These are phyloP conservation scores for Masticophis lateralis DNA, from an alignment of 2,797 vertebrate genomes.

Conservation along the genomic window DNA sequence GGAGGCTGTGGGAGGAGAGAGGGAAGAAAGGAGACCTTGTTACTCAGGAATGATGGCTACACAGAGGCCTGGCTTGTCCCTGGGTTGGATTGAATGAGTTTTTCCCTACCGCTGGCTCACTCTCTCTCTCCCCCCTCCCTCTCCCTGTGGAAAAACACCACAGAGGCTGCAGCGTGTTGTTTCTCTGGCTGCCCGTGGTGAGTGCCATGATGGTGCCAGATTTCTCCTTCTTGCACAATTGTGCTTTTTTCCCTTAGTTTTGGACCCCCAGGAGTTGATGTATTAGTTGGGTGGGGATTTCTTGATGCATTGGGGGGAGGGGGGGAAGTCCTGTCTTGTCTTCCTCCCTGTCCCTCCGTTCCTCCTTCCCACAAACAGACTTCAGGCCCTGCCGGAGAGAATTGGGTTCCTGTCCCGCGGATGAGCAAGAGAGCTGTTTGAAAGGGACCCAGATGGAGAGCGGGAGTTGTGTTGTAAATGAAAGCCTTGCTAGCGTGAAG, in stretches of 20 bases:
- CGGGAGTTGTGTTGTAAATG: neutral
- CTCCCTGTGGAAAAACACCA: slow-evolving; percentile 45
- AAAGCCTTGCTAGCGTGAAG: too few species aligned
- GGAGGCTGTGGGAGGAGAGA: slow-evolving; percentile 70
- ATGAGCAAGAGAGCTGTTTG: neutral
- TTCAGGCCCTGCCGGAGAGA: neutral
- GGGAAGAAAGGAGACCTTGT: slow-evolving; percentile 52
- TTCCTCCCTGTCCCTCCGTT: neutral
- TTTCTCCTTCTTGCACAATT: neutral
- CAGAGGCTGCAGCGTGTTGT: slow-evolving; percentile 5
- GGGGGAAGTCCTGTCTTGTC: neutral
- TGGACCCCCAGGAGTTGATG: neutral
- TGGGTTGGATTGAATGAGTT: neutral
- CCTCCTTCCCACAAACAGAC: neutral
- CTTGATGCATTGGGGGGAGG: neutral
- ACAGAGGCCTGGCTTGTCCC: slow-evolving; percentile 50
- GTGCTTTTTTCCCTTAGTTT: slow-evolving; percentile 7
- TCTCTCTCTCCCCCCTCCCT: neutral
- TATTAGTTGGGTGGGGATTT: neutral
- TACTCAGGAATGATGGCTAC: slow-evolving; percentile 27
- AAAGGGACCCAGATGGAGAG: neutral
- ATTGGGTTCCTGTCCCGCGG: neutral
- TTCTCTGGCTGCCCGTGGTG: neutral
- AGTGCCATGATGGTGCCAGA: neutral
- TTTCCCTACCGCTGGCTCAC: neutral